These are phyloP conservation scores for Drosophila sordidapex DNA, from an alignment of 2,888 invertebrate genomes.

Conservation along the genomic window DNA sequence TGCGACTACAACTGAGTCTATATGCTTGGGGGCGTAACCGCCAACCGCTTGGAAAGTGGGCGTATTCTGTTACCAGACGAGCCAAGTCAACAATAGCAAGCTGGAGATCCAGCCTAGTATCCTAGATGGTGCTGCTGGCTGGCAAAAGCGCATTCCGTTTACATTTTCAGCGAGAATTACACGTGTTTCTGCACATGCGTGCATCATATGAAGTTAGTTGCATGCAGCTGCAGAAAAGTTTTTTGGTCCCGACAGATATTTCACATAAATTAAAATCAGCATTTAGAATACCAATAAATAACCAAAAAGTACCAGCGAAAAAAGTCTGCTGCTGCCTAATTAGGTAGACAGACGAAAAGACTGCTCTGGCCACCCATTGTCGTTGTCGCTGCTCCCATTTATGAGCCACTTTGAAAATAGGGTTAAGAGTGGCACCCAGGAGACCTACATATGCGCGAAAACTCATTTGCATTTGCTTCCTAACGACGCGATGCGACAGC, in stretches of 20 bases:
- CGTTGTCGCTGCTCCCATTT: constrained; percentile 61
- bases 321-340: constrained; percentile 35
- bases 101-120: constrained; percentile 1
- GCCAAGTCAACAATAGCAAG: constrained; percentile 49
- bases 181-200: constrained; percentile 57
- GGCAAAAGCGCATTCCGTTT: constrained; percentile 60
- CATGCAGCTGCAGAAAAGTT: constrained; percentile 34
- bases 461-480: constrained; percentile 76
- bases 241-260: constrained; percentile 8
- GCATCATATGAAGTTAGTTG: constrained; percentile 19
- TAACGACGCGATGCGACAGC: constrained; percentile 60
- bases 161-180: constrained; percentile 46
- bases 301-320: constrained; percentile 4
- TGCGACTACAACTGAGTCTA: constrained; percentile 19
- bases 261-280: constrained; percentile 29
- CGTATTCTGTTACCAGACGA: constrained; percentile 59
- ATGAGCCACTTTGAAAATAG: constrained; percentile 67
- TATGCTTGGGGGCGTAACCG: constrained; percentile 60
- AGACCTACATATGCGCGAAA: constrained; percentile 75
- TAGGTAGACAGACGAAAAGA: constrained; percentile 25
- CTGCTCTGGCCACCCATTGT: constrained; percentile 62
- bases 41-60: constrained; percentile 70
- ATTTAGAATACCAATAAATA: constrained; percentile 34
- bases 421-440: constrained; percentile 79
- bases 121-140: constrained; percentile 22